Evolutionary conservation across 2,888 invertebrate species (phyloP).

Genomic region (Therioaphis trifolii): DNA sequence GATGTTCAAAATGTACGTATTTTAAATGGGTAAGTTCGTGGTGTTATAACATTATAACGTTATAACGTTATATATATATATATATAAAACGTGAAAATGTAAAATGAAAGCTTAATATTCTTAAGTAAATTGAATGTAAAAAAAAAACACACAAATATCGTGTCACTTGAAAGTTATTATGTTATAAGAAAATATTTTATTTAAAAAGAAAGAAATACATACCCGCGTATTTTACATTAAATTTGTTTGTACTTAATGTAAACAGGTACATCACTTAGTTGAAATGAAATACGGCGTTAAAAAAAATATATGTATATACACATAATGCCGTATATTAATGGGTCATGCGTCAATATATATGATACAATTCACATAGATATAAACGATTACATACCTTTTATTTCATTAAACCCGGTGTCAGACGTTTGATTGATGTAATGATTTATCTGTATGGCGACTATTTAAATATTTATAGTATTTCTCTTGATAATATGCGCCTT

Average conservation of each 20-base stretch:
- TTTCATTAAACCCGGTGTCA: no score
- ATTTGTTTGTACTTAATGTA: conserved; percentile 29
- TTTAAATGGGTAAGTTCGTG: background rate
- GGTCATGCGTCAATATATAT: background rate
- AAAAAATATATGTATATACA: conserved; percentile 19
- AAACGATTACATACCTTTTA: no score
- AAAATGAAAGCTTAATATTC: background rate
- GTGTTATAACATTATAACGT: no score
- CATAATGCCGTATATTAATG: conserved; percentile 1
- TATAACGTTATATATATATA: no score
- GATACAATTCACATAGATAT: background rate
- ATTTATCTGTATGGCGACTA: no score
- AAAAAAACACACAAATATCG: background rate
- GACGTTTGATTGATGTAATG: no score
- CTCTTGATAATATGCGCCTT: no score
- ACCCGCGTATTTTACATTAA: background rate
- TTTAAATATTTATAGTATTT: no score
- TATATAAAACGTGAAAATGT: no score
- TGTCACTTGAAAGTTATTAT: conserved; percentile 16
- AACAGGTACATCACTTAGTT: background rate
- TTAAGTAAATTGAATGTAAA: conserved; percentile 13
- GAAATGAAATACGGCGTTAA: conserved; percentile 13
- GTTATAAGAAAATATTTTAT: conserved; percentile 33
- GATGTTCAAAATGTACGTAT: background rate
- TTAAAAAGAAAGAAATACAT: background rate